Base-by-base conservation (phyloP, 1,140 invertebrate species). In the Heliothis subflexa region DNA sequence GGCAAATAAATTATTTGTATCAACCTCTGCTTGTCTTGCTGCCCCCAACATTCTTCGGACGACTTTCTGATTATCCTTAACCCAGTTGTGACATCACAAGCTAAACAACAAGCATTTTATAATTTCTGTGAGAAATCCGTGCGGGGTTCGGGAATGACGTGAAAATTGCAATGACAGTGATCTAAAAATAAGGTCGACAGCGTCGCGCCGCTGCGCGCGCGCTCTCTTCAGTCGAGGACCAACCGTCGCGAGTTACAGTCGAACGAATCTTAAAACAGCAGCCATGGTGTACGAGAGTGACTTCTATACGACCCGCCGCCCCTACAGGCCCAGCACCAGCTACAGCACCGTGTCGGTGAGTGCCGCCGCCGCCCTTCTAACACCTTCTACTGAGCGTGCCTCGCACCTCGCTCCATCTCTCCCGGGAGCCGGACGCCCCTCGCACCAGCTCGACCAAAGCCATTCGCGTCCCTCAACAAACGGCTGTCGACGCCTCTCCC, bases 231-330 rank as follows among this genome's bases (percentile, higher is more conserved):
- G 92, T 94, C 93, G 93, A 93, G 89, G 82, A 87, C 82, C 80
- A 83, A 89, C 86, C 93, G 92, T 87, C 91, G 93, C 93, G 91
- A 92, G 91, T 88, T 88, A 82, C 85, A 91, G 85, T 82, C 93
- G 91, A 93, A 91, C 93, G 90, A 93, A 33, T 80, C 72, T 87
- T 81, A 87, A 68, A 89, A 79, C 84, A 89, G 88, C 90, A 95
- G 96, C 96, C 92, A 98, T 98, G 97, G 97, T 98, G 95, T 98
- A 98, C 97, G 97, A 97, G 95, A 97, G 97, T 95, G 97, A 98
- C 95, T 98, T 98, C 95, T 97, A 97, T 95, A 98, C 97, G 86
- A 97, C 97, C 92, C 96, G 97, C 95, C 96, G 97, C 95, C 97
- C 97, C 70, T 95, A 96, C 88, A 94, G 97, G 90, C 97, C 97